Evolutionary conservation across 2,113 vertebrate genomes (phyloP), one percentile per base, ranked within the genome.

Genomic region (Dryoscopus gambensis): DNA sequence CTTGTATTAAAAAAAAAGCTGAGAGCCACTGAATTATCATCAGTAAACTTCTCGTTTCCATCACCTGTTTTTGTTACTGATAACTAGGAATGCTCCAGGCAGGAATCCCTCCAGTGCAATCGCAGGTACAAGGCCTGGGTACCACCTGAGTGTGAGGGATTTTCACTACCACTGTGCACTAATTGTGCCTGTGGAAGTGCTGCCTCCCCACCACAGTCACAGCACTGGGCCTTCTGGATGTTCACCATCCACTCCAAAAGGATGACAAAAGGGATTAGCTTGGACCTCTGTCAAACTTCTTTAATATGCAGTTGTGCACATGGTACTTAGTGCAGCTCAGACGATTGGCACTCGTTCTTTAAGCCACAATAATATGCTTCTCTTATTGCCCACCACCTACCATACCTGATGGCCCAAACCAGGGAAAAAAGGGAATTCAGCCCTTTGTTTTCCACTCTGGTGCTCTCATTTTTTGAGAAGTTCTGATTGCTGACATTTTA

Each of bases 121-220:
- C 60, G 33, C 23, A 84, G n/a, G 24, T 25, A 10, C 18, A 8
- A 74, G 53, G 50, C 15, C 23, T 12, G 18, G 42, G 37, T 31
- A 33, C 28, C 46, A 9, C 37, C 31, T 25, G 18, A 44, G 23
- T 1, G 6, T 0, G 1, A 69, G 37, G 60, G 37, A 37, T 21
- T 30, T 47, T 52, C 0, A 1, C 33, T 59, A 11, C 28, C 24
- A 13, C n/a, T 3, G 22, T 33, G 44, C 44, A 14, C 44, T 25
- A 11, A 28, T 1, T 21, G 49, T 49, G 74, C 49, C 63, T 37
- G 5, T 1, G 35, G 27, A 22, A 28, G n/a, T 49, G 9, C 55
- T 30, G 13, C 35, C 55, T 70, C 50, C 33, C 46, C 33, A 21
- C 76, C 40, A 13, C 37, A 6, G 31, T 2, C 31, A 28, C 17